Evolutionary conservation across 2,797 vertebrate genomes (phyloP), one percentile per base, ranked within the genome.

Genomic region (Hyperoplus immaculatus): DNA sequence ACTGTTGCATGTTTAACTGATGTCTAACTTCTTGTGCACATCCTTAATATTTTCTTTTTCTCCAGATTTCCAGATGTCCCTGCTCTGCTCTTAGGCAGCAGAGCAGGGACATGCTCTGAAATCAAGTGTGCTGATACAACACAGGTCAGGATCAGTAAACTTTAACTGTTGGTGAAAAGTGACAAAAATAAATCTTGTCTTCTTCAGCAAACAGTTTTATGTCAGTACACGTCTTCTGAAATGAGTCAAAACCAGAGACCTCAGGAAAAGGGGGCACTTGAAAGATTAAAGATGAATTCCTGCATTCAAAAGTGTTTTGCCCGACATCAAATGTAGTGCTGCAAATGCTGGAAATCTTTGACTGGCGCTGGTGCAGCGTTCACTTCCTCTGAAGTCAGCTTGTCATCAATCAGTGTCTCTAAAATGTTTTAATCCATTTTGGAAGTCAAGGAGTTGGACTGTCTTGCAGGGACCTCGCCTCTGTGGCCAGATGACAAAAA

Each of bases 1-100:
- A 81, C 38, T 15, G 70, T 62, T 89, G 82, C 82, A 87, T 87
- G 87, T 75, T 51, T 64, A 65, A 76, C 38, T 56, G 50, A 29
- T 43, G 56, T 72, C 75, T 76, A 65, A 84, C 77, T 75, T 74
- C 65, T 62, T 73, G 63, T 70, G 69, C 78, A 71, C 75, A 76
- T 60, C 55, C 64, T 80, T 59, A 0, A 41, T 21, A 60, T 11
- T 54, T 1, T 14, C 11, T 58, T 36, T n/a, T 63, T 1, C 0
- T 80, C 18, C 21, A 57, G 63, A 77, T 69, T 29, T 81, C n/a
- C 71, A 76, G 69, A 69, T 81, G 84, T 73, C 84, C 64, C 56
- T 83, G 60, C 42, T 84, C 60, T 63, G 77, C 73, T 78, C 7
- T 53, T 4, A 54, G 46, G 64, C 62, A 75, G 36, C 75, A 74